Conservation (phyloP, 1,140 invertebrate species). For the Bradynema listronoti region DNA sequence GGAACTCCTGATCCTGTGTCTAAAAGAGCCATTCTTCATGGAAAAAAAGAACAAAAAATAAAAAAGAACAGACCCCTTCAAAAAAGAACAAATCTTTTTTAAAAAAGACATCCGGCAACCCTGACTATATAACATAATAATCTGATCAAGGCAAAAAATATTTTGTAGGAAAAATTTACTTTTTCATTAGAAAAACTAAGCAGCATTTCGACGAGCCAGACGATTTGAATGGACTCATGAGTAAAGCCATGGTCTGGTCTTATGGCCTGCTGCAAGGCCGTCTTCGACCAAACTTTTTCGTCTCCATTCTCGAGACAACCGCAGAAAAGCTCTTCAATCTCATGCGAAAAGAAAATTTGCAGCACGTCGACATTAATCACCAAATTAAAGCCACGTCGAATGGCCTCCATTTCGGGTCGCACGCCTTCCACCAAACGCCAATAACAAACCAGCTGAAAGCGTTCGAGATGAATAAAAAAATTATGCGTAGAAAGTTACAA, state of each 20-base stretch:
- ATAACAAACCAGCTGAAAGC: conserved; percentile 69
- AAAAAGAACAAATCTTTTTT: too few species aligned
- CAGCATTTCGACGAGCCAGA: conserved; percentile 86
- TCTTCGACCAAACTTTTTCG: conserved; percentile 34
- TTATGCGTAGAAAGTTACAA: conserved; percentile 3
- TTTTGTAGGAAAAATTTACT: conserved; percentile 28
- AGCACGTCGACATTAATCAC: conserved; percentile 82
- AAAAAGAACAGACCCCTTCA: too few species aligned
- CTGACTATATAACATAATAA: too few species aligned
- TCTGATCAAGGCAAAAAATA: conserved; percentile 1
- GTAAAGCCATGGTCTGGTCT: conserved; percentile 71
- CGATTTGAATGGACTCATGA: conserved; percentile 83
- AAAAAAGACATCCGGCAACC: too few species aligned
- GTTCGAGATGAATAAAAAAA: conserved; percentile 12
- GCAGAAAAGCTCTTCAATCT: conserved; percentile 93
- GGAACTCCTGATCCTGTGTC: too few species aligned
- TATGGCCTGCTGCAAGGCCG: conserved; percentile 38
- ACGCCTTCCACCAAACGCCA: conserved; percentile 90
- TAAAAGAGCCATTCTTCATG: too few species aligned
- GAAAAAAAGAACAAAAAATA: too few species aligned
- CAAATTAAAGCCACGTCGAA: conserved; percentile 91
- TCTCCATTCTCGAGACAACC: conserved; percentile 63
- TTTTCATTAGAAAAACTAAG: conserved; percentile 78
- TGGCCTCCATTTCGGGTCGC: conserved; percentile 85
- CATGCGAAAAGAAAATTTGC: conserved; percentile 88